Evolutionary conservation across 2,113 vertebrate species (phyloP).

Genomic region (Sinocyclocheilus anophthalmus): DNA sequence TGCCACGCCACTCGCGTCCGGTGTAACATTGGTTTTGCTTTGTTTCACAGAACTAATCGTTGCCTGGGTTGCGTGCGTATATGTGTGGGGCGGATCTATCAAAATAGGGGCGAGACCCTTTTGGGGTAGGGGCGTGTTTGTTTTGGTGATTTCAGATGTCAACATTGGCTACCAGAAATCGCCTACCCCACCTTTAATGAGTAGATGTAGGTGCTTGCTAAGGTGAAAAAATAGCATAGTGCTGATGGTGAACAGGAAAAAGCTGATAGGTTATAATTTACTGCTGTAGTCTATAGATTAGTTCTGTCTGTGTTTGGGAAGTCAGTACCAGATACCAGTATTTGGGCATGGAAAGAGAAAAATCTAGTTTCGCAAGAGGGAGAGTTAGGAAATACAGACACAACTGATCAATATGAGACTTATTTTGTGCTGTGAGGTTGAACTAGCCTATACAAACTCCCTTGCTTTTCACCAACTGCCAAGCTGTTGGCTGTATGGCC

Average conservation of each 20-base stretch:
- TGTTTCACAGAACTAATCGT: too few relatives aligned
- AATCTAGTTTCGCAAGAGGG: not conserved
- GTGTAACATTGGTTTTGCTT: too few relatives aligned
- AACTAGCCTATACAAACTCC: not conserved
- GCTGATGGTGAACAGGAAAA: not conserved
- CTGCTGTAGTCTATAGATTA: not conserved
- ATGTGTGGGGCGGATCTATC: too few relatives aligned
- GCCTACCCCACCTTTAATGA: not conserved
- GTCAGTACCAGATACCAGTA: not conserved
- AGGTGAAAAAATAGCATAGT: not conserved
- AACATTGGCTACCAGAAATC: too few relatives aligned
- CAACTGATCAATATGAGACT: not conserved
- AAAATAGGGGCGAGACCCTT: too few relatives aligned
- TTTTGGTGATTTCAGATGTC: too few relatives aligned
- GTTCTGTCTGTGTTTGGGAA: not conserved
- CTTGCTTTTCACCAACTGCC: not conserved
- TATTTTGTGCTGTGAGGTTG: not conserved
- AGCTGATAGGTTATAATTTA: not conserved
- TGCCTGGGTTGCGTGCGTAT: too few relatives aligned
- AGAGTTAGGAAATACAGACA: not conserved
- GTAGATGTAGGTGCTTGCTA: not conserved
- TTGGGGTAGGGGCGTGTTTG: too few relatives aligned
- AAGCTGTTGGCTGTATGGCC: not conserved
- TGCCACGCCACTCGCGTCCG: too few relatives aligned
- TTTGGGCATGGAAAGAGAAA: not conserved